Percentiles rank a stretch among this genome's conserved stretches.
Conservation (phyloP, 2,797 vertebrate species). For the Zalophus californianus region DNA sequence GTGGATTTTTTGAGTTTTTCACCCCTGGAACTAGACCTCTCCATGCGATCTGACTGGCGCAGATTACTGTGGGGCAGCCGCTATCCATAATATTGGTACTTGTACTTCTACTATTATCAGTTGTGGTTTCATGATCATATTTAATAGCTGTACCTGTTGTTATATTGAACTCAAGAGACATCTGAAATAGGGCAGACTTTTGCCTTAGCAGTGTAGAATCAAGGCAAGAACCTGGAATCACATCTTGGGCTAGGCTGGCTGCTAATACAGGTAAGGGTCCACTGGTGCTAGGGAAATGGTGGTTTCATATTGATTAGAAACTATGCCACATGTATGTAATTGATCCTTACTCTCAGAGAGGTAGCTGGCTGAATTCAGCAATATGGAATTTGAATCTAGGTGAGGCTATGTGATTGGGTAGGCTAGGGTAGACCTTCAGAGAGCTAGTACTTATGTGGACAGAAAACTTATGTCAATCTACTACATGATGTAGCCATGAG, state of each 20-base stretch:
- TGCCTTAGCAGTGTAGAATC: slow-evolving; percentile 24
- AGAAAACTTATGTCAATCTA: background rate
- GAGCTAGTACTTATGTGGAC: background rate
- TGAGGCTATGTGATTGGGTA: slow-evolving; percentile 32
- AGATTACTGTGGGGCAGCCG: background rate
- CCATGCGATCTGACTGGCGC: background rate
- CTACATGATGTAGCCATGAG: background rate
- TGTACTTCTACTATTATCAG: background rate
- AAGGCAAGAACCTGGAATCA: slow-evolving; percentile 28
- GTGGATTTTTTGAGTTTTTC: slow-evolving; percentile 36
- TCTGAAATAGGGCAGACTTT: slow-evolving; percentile 45
- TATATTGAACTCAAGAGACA: background rate
- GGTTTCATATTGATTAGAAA: slow-evolving; percentile 22
- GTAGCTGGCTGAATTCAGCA: slow-evolving; percentile 29
- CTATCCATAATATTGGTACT: background rate
- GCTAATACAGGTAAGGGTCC: background rate
- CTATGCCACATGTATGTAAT: background rate
- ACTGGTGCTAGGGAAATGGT: background rate
- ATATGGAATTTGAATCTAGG: slow-evolving; percentile 46
- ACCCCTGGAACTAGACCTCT: background rate
- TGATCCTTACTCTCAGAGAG: slow-evolving; percentile 1
- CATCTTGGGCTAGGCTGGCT: background rate
- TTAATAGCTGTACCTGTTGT: background rate
- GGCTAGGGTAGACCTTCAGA: background rate
- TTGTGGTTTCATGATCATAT: background rate